Base-by-base conservation (phyloP, 2,888 invertebrate genomes). In the Cheilosia vernalis region DNA sequence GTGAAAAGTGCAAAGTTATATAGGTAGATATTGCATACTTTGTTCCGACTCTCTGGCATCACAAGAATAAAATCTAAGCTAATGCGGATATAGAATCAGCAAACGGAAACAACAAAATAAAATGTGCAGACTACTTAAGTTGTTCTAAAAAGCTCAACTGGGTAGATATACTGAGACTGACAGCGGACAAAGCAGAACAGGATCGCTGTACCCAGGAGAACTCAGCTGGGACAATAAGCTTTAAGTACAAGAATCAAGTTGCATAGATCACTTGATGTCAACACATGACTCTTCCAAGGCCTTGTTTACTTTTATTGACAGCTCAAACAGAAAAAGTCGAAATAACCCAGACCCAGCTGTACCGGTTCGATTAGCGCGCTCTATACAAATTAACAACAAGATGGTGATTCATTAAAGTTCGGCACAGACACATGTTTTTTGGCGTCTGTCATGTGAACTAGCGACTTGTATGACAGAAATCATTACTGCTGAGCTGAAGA, bases 1-100 rank as follows among this genome's bases (percentile, higher is more conserved):
- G 47, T 64, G 17, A 21, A 58, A 47, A 56, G 47, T 66, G 76
- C 66, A 66, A 76, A 76, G 40, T 42, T 76, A 74, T 66, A 47
- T 30, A 33, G 44, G 55, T 66, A 51, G 44, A 66, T 66, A 51
- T 66, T 74, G 40, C 47, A 24, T 58, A 66, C 27, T 53, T 56
- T 69, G 55, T 10, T 49, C 51, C 40, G 17, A n/a, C 33, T 33
- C 24, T 21, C 15, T 64, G 47, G 2, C 47, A 56, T 21, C 55
- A 15, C 27, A 73, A 55, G 47, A 73, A 51, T 55, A 61, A 30
- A 17, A 40, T 21, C 27, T 40, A 19, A 21, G 24, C 13, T 24
- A 33, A 61, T 19, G 1, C 37, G 47, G 33, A 49, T 64, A 47
- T 15, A 4, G 10, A 24, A 19, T 51, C 13, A 3, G 6, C 24